Evolutionary conservation across 2,113 vertebrate genomes (phyloP).

Genomic region (Salvator merianae): DNA sequence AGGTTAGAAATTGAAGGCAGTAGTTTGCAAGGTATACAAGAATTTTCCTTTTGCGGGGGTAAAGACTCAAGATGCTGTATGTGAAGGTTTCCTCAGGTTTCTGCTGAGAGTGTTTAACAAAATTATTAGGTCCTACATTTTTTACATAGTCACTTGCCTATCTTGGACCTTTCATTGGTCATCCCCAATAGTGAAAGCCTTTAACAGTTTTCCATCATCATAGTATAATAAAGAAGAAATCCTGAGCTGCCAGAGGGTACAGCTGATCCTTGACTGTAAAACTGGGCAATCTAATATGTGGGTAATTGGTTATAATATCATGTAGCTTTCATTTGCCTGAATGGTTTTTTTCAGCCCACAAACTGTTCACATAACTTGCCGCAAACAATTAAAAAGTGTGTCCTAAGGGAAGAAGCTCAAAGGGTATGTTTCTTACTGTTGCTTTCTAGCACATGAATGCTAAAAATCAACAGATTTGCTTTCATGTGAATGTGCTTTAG

Average conservation of each 20-base stretch:
- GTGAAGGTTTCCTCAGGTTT: too few species aligned
- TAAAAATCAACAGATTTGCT: too few species aligned
- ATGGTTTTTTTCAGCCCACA: neutral
- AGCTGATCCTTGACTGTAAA: neutral
- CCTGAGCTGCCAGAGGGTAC: too few species aligned
- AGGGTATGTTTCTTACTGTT: neutral
- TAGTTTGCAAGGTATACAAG: too few species aligned
- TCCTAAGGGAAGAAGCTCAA: neutral
- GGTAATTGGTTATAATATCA: neutral
- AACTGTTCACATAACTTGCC: neutral
- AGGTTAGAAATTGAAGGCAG: too few species aligned
- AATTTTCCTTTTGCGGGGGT: too few species aligned
- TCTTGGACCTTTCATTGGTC: neutral
- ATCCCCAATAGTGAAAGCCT: neutral
- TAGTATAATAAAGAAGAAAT: too few species aligned
- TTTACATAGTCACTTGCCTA: neutral
- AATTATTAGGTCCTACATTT: neutral
- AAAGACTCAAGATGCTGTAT: too few species aligned
- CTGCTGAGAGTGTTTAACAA: neutral
- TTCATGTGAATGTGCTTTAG: neutral
- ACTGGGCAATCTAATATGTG: neutral
- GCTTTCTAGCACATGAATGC: fast-evolving
- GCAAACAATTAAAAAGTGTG: too few species aligned
- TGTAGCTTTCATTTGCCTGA: neutral
- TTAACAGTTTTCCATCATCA: too few species aligned